These are phyloP conservation scores for Drosophila novamexicana DNA, from an alignment of 1,140 invertebrate genomes.

Conservation along the genomic window DNA sequence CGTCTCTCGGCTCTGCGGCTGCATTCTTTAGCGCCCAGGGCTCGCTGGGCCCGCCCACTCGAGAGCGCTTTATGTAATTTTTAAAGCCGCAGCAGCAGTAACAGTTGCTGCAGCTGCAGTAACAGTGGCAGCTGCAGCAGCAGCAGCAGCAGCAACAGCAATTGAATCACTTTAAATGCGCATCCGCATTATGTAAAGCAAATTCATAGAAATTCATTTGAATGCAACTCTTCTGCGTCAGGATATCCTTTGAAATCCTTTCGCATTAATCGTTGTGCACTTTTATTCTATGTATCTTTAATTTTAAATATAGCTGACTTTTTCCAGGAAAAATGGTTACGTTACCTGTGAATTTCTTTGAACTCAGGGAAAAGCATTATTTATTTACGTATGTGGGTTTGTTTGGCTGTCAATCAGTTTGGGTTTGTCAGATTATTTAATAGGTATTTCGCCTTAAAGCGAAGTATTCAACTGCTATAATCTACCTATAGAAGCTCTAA, in stretches of 20 bases:
- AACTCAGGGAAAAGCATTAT: too few relatives aligned
- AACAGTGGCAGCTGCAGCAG: not conserved
- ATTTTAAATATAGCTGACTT: not conserved
- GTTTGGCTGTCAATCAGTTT: too few relatives aligned
- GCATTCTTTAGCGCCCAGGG: slow-evolving; percentile 54
- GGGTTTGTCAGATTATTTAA: too few relatives aligned
- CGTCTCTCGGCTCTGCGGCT: slow-evolving; percentile 3
- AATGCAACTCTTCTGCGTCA: slow-evolving; percentile 22
- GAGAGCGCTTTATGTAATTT: slow-evolving; percentile 64
- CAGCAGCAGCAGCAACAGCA: not conserved
- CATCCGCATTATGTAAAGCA: slow-evolving; percentile 53
- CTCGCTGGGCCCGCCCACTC: slow-evolving; percentile 59
- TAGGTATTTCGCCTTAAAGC: too few relatives aligned
- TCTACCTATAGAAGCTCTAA: too few relatives aligned
- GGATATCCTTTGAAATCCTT: slow-evolving; percentile 1
- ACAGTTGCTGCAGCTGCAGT: not conserved
- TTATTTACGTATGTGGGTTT: too few relatives aligned
- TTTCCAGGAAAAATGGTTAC: not conserved
- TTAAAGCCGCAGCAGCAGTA: slow-evolving; percentile 54
- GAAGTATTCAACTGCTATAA: too few relatives aligned
- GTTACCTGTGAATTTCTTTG: too few relatives aligned
- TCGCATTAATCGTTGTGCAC: not conserved
- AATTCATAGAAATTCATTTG: slow-evolving; percentile 39
- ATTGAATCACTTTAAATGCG: slow-evolving; percentile 26
- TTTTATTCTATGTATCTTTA: not conserved